Evolutionary conservation across 1,140 invertebrate species (phyloP), one percentile per base, ranked within the genome.

Genomic region (Heliconius eleuchia): DNA sequence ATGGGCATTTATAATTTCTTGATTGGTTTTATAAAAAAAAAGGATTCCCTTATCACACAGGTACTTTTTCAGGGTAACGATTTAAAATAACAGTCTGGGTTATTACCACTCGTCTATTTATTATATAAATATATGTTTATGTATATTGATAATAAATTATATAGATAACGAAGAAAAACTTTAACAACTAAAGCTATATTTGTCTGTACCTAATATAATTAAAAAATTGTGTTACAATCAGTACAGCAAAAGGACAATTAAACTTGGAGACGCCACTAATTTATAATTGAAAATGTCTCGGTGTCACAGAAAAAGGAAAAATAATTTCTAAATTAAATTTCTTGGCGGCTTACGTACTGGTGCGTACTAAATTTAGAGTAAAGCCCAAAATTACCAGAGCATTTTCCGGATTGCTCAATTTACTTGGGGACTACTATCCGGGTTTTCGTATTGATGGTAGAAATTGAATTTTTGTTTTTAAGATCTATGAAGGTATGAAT

Each of bases 291-390:
- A 80, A 84, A 82, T 66, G 78, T 80, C 23, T 66, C 23, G 71
- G 78, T 78, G 80, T 76, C 76, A 66, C 34, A 72, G 77, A 83
- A 76, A 83, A 85, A 84, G 83, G 82, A 85, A 87, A 88, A 90
- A 88, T 87, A 87, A 89, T 90, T 91, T 86, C 84, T 76, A 88
- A 88, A 93, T 93, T 92, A 91, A 89, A 92, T 93, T 91, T 92
- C 87, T 88, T 88, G 83, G 84, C 85, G 86, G 86, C 88, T 91
- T 92, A 86, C 82, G 86, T 88, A 88, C 60, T 66, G 23, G 60
- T 66, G 60, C 82, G 18, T 72, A 72, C 71, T 88, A 92, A 93
- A 93, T 91, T 92, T 89, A 83, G 85, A 92, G 87, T 87, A 86
- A 86, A 91, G 86, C 89, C 80, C 83, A 79, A 90, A 92, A 92